These are phyloP conservation scores for Coryphaenoides rupestris DNA, from an alignment of 2,113 vertebrate species.

Conservation along the genomic window DNA sequence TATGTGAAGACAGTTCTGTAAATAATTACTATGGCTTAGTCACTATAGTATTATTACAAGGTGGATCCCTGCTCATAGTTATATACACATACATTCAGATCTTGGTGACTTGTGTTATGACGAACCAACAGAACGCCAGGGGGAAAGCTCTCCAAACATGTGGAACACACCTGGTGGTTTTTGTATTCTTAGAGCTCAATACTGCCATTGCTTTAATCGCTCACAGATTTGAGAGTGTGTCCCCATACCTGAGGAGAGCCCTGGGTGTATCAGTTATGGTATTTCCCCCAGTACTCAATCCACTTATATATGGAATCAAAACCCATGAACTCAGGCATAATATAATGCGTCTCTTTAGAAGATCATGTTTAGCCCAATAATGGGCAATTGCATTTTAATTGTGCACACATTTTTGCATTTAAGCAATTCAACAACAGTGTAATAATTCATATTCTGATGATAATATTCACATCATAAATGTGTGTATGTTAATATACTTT, in stretches of 20 bases:
- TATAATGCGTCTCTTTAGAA: slow-evolving; percentile 28
- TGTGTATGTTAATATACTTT: too few species aligned
- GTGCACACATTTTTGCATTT: too few species aligned
- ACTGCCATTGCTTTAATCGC: slow-evolving; percentile 24
- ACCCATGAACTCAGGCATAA: slow-evolving; percentile 42
- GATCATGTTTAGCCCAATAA: not conserved
- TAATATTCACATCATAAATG: too few species aligned
- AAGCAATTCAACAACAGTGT: too few species aligned
- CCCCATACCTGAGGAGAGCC: slow-evolving; percentile 36
- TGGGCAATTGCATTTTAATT: too few species aligned
- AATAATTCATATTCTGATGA: too few species aligned
- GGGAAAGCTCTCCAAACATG: slow-evolving; percentile 64
- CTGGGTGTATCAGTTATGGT: slow-evolving; percentile 51
- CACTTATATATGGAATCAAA: slow-evolving; percentile 63
- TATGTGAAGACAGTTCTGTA: slow-evolving; percentile 45
- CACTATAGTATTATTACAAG: not conserved
- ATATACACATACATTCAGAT: slow-evolving; percentile 60
- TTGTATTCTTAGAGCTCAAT: slow-evolving; percentile 50
- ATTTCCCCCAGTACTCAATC: slow-evolving; percentile 61
- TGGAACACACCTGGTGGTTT: slow-evolving; percentile 56
- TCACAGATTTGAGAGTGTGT: slow-evolving; percentile 36
- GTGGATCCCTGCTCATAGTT: slow-evolving; percentile 25
- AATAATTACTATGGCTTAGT: slow-evolving; percentile 56
- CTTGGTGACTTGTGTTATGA: slow-evolving; percentile 43
- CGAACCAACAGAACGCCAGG: slow-evolving; percentile 31